Percentiles rank a stretch among this genome's conserved stretches.
phyloP scores from a whole-genome alignment of 2,888 invertebrate genomes.

The Acronicta alni region DNA sequence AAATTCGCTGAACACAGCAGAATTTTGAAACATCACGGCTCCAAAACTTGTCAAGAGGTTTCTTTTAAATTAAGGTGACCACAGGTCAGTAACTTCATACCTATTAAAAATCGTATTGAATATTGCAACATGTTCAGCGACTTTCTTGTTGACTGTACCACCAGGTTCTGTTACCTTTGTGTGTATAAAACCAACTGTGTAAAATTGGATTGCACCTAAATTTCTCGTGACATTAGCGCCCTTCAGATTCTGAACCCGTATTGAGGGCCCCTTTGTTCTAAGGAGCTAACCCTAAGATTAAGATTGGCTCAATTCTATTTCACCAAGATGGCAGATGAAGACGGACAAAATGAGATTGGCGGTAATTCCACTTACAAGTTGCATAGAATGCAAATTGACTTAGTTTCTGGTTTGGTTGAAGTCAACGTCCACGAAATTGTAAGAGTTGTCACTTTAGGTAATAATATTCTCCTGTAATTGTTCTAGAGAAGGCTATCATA shows the following conservation, averaged over 20 bases:
- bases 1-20: no score
- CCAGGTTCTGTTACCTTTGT: no score
- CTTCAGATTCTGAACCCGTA: conserved; percentile 44
- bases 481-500: not conserved
- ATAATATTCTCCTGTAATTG: not conserved
- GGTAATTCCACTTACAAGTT: conserved; percentile 33
- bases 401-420: conserved; percentile 35
- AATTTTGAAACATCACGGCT: no score
- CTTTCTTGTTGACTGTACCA: no score
- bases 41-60: no score
- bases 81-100: no score
- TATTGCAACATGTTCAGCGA: no score
- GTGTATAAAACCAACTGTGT: not conserved
- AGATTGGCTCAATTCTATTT: conserved; percentile 60
- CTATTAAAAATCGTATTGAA: no score
- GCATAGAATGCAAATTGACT: conserved; percentile 44
- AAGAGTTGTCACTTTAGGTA: conserved; percentile 13
- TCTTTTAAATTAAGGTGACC: no score
- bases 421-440: conserved; percentile 29
- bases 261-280: conserved; percentile 31
- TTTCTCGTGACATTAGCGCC: conserved; percentile 50
- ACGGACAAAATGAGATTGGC: conserved; percentile 32
- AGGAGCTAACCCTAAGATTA: conserved; percentile 53
- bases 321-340: conserved; percentile 38
- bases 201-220: conserved; percentile 35